Evolutionary conservation across 2,113 vertebrate species (phyloP).

Genomic region (Mirza zaza): DNA sequence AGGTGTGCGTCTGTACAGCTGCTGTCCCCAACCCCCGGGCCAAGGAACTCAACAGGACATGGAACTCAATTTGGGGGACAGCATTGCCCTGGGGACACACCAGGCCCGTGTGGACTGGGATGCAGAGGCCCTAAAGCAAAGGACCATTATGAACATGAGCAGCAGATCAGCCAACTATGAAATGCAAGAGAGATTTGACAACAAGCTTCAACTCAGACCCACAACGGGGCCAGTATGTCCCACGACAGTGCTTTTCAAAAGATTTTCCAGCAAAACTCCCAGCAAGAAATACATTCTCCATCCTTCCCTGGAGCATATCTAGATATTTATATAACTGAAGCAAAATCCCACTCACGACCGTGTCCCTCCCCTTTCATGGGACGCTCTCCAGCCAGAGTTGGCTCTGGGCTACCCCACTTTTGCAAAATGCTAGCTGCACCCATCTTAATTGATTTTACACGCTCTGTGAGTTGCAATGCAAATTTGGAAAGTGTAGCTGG

Average conservation of each 20-base stretch:
- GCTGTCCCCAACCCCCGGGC: too few relatives aligned
- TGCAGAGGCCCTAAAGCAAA: not conserved
- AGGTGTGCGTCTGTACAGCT: not conserved
- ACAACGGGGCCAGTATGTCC: not conserved
- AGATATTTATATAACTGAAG: not conserved
- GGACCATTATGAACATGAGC: not conserved
- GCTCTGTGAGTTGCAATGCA: not conserved
- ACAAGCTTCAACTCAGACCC: not conserved
- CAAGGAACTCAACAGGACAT: too few relatives aligned
- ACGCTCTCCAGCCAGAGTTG: too few relatives aligned
- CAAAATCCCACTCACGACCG: not conserved
- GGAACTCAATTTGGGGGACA: not conserved
- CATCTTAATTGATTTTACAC: fast-evolving
- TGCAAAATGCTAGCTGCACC: not conserved
- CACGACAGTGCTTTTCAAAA: not conserved
- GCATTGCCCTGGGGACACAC: not conserved
- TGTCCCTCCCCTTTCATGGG: fast-evolving
- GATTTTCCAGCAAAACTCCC: not conserved
- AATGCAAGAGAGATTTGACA: not conserved
- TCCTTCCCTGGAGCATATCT: not conserved
- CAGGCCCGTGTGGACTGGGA: fast-evolving
- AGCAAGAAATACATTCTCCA: not conserved
- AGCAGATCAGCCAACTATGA: not conserved
- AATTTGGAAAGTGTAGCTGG: not conserved
- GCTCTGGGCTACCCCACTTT: not conserved